Evolutionary conservation across 1,140 invertebrate species (phyloP), one percentile per base, ranked within the genome.

Genomic region (Tetranychus cinnabarinus): DNA sequence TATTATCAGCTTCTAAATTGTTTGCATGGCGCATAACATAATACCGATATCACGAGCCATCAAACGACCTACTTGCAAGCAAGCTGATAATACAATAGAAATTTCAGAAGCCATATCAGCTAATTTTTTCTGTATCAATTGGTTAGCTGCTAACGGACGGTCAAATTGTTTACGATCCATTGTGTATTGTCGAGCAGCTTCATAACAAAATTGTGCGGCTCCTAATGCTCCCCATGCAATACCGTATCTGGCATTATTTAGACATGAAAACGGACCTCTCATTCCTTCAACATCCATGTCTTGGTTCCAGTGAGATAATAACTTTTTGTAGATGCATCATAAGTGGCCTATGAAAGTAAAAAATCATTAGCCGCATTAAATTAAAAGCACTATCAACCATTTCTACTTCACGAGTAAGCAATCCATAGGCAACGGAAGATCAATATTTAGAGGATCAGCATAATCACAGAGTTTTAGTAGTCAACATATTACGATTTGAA

Each of bases 51-150:
- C 96, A 66, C 96, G 77, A 33, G 88, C 85, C 50, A 70, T 93
- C n/a, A 99, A 75, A 65, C 92, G 79, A 37, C 78, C 89, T 56
- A 96, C 86, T 66, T 85, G 84, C 33, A 96, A 61, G 69, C 90
- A 96, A 37, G 81, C 81, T 66, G 89, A 83, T 33, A 93, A 75
- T 1, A 86, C 91, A 33, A 97, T 70, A 15, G 81, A 78, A 68
- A 99, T 97, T 72, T 99, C 96, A 3, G 85, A 92, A 61, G 90
- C 70, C 84, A 97, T 97, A 73, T 99, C 92, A 1, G 92, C 89
- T 69, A 98, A 72, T 76, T 99, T 99, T 74, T 92, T 91, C 74
- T 99, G 96, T 61, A 97, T 84, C 55, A 99, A 72, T 73, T 99
- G 96, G 75, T 85, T 97, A 54, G 87, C 82, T 15, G 93, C 96